Base-by-base conservation (phyloP, 2,888 invertebrate species). In the Cephalotes varians region DNA sequence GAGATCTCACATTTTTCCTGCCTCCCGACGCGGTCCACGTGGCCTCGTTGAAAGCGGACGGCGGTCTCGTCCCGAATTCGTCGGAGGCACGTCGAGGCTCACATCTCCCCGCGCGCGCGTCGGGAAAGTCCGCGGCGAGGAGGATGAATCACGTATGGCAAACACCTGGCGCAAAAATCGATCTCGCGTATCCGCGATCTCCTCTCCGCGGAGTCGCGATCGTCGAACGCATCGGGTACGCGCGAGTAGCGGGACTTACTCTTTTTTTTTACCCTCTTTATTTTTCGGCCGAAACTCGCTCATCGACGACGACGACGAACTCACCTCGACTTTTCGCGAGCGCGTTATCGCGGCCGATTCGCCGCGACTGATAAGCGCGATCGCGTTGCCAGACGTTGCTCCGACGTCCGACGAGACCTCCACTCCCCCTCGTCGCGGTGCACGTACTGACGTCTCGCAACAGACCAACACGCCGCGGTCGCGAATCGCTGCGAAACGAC, bases 21-120 rank as follows among this genome's bases (percentile, higher is more conserved):
- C 88, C 92, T 92, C 89, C 90, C 90, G 83, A 92, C 88, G 88
- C 91, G 86, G 91, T 92, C 92, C 93, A 93, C 93, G 93, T 93
- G 93, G 92, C 91, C 90, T 90, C 87, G 88, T 85, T 88, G 87
- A 86, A 90, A 84, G 51, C 67, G 67, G 47, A 49, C 49, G 76
- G 37, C 49, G 73, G 18, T 60, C 37, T 49, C 37, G 34, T 10
- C 25, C 51, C 9, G 9, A 76, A 65, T 40, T 65, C 31, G 31
- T 88, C 88, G 81, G 81, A 76, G 84, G 65, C 84, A 85, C 81
- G 85, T 86, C 86, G 89, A 82, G 7, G 86, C 86, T 85, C 86
- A 87, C 88, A 86, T 84, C 80, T 86, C 82, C 71, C 12, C 62
- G 37, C 77, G 67, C 71, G 69, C 84, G 79, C 87, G 81, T 87